Percentiles rank a stretch among this genome's conserved stretches.
Evolutionary conservation across 1,140 invertebrate species (phyloP).

Genomic region (Eulimnadia texana): DNA sequence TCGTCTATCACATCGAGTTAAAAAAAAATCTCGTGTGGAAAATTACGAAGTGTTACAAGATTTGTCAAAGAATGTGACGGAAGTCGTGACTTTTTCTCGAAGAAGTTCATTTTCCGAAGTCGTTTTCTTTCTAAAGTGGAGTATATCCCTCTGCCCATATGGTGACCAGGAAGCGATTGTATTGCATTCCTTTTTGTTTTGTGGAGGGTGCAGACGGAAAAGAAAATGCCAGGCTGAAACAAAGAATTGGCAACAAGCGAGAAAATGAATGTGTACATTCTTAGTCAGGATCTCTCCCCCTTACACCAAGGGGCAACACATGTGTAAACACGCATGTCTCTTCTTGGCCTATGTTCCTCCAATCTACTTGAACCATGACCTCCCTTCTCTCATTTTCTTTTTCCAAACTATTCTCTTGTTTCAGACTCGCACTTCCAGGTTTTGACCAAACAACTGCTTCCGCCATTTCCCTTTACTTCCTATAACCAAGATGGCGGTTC

Average conservation of each 20-base stretch:
- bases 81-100: background rate
- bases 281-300: too few species aligned
- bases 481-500: background rate
- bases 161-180: background rate
- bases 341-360: background rate
- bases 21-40: too few species aligned
- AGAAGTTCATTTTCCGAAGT: background rate
- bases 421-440: background rate
- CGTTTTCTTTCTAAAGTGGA: background rate
- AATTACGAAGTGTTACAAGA: background rate
- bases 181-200: background rate
- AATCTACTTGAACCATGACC: background rate
- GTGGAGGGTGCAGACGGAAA: background rate
- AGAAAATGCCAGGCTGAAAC: background rate
- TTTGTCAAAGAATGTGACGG: background rate
- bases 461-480: too few species aligned
- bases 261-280: background rate
- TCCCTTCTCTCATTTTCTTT: background rate
- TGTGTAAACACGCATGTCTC: background rate
- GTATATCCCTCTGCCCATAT: too few species aligned
- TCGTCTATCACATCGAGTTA: too few species aligned
- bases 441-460: background rate
- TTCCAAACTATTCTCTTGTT: background rate
- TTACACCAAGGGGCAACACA: background rate
- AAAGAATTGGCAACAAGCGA: background rate